Evolutionary conservation across 1,140 invertebrate genomes (phyloP).

Genomic region (Ceratina australensis): DNA sequence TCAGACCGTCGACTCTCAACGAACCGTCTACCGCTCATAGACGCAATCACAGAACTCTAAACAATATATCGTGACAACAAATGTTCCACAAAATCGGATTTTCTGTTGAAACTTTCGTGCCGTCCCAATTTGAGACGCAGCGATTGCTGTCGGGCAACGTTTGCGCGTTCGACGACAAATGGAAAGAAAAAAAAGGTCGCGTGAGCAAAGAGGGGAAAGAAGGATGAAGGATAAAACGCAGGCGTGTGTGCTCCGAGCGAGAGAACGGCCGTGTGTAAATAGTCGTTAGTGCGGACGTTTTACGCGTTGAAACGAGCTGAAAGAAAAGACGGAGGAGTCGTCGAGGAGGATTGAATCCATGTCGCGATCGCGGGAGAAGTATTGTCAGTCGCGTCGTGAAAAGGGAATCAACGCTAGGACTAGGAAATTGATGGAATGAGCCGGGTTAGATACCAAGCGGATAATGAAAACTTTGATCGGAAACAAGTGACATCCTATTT

Average conservation of each 20-base stretch:
- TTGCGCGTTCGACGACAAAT: no score
- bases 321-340: neutral
- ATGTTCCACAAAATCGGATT: no score
- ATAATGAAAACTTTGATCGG: no score
- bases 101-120: neutral
- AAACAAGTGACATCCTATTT: no score
- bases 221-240: neutral
- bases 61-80: no score
- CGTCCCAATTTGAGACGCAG: neutral
- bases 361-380: neutral
- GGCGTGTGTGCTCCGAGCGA: neutral
- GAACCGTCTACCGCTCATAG: no score
- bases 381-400: constrained; percentile 12
- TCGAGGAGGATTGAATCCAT: neutral
- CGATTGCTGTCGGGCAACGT: neutral
- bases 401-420: constrained; percentile 5
- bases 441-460: no score
- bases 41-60: no score
- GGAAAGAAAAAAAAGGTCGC: neutral
- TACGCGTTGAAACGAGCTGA: neutral
- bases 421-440: no score
- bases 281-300: constrained; percentile 15
- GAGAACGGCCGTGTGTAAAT: constrained; percentile 24
- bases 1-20: no score
- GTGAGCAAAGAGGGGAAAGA: neutral